Evolutionary conservation across 1,140 invertebrate species (phyloP), one percentile per base, ranked within the genome.

Genomic region (Hestina assimilis): DNA sequence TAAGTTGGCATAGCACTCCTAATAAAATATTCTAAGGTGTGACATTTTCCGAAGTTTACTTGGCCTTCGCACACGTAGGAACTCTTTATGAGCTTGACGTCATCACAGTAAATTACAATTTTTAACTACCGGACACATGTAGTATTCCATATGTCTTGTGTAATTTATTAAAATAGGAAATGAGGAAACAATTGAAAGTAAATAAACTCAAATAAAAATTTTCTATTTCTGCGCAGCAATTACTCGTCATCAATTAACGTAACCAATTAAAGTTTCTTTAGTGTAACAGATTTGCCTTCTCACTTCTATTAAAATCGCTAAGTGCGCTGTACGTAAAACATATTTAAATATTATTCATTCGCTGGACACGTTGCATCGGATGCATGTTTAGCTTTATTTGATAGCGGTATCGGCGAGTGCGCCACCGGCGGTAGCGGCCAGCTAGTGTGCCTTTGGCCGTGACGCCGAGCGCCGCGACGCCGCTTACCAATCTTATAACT

Each of bases 401-500:
- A 72, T 68, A 67, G 61, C 63, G 61, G 40, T 46, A 52, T 17
- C 53, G 45, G 42, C 53, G 53, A 42, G 64, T 40, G 48, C 28
- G 52, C 33, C 46, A 45, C 48, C 46, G 61, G 41, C 59, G 35
- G 41, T 23, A 38, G 59, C 15, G 57, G 23, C 51, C 51, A 83
- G 82, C 51, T 53, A 83, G 82, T 83, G 55, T 61, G 75, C 68
- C 63, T 61, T 70, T 45, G 59, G 62, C 59, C 77, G 71, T 75
- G 75, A 79, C 71, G 70, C 54, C 45, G 80, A 58, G 59, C 61
- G 63, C 63, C 71, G 68, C 75, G 70, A 79, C 73, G 71, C 45
- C 51, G 72, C 60, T 53, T 66, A 69, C 59, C 66, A 57, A 71
- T 62, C 63, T 56, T 33, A 47, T 38, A 57, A 61, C 59, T 61